Conservation (phyloP, 1,140 invertebrate species). For the Lerema accius region DNA sequence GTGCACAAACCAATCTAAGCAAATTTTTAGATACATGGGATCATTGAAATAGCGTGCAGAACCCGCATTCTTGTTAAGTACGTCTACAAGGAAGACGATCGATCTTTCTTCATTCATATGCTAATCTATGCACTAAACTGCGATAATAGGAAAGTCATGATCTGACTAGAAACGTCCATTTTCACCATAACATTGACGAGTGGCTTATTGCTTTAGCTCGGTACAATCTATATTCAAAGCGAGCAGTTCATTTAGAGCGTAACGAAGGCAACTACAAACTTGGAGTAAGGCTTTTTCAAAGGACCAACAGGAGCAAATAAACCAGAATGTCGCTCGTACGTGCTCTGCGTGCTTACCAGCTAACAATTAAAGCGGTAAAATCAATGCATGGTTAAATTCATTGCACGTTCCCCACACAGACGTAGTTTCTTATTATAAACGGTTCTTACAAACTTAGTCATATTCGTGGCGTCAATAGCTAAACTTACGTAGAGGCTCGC, state of each 20-base stretch:
- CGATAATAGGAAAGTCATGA: conserved; percentile 15
- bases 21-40: too few relatives aligned
- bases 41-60: background rate
- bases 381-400: conserved; percentile 13
- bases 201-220: background rate
- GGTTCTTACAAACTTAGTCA: background rate
- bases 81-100: background rate
- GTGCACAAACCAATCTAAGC: too few relatives aligned
- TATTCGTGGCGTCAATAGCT: background rate
- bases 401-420: conserved; percentile 7
- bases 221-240: conserved; percentile 7
- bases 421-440: conserved; percentile 12
- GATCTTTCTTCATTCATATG: conserved; percentile 11
- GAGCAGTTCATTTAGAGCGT: conserved; percentile 14
- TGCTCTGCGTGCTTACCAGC: conserved; percentile 12
- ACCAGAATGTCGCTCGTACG: conserved; percentile 24
- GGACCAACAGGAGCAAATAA: conserved; percentile 17
- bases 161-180: background rate
- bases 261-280: conserved; percentile 20
- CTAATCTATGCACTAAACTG: conserved; percentile 4
- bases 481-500: too few relatives aligned
- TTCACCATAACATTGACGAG: background rate
- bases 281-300: conserved; percentile 6
- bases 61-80: background rate
- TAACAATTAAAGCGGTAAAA: conserved; percentile 30